Evolutionary conservation across 2,113 vertebrate genomes (phyloP).

Genomic region (Jaculus jaculus): DNA sequence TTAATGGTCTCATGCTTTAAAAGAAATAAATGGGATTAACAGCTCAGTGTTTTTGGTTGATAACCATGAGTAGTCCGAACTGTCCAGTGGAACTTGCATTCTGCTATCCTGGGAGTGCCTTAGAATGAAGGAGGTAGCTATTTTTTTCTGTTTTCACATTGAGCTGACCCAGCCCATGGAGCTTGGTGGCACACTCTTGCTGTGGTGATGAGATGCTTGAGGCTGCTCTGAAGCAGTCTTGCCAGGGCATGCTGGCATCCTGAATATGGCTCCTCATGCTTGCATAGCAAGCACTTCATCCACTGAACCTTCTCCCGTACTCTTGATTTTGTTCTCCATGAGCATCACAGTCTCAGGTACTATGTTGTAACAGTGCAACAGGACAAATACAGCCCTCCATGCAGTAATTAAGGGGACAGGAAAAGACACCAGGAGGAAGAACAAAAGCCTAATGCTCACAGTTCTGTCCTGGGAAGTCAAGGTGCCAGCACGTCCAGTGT

Average conservation of each 20-base stretch:
- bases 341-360: too few species aligned
- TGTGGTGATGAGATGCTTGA: background rate
- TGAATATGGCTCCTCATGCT: too few species aligned
- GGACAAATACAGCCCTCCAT: too few species aligned
- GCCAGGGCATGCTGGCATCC: too few species aligned
- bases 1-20: conserved; percentile 55
- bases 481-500: background rate
- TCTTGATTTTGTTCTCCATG: too few species aligned
- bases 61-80: conserved; percentile 16
- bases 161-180: background rate
- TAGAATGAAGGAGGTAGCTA: background rate
- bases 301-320: too few species aligned
- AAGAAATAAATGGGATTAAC: background rate
- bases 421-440: background rate
- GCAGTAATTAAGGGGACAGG: too few species aligned
- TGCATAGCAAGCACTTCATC: too few species aligned
- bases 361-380: too few species aligned
- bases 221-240: background rate
- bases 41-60: conserved; percentile 42
- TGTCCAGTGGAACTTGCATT: background rate
- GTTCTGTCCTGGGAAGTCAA: background rate
- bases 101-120: background rate
- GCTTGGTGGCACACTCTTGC: fast-evolving
- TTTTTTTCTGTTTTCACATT: background rate
- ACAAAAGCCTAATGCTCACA: background rate